Evolutionary conservation across 2,113 vertebrate genomes (phyloP).

Genomic region (Tetrax tetrax): DNA sequence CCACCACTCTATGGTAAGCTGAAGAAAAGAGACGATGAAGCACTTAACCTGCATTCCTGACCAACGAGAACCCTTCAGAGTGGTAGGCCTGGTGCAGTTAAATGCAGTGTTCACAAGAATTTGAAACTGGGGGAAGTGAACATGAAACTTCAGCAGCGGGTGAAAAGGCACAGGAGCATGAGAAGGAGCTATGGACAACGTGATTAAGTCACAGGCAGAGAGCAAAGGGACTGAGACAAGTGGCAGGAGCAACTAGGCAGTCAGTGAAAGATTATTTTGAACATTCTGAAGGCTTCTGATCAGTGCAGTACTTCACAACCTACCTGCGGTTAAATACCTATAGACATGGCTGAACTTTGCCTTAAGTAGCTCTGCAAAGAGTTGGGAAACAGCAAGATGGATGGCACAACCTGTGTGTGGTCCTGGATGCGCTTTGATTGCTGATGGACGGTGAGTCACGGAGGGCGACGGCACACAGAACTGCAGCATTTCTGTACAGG

Average conservation of each 20-base stretch:
- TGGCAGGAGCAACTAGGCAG: background rate
- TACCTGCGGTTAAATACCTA: background rate
- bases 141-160: background rate
- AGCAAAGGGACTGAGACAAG: background rate
- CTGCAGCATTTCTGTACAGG: background rate
- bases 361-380: background rate
- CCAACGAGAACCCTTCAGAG: background rate
- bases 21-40: background rate
- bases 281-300: background rate
- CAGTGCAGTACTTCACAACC: background rate
- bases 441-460: background rate
- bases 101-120: background rate
- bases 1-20: rapidly evolving
- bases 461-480: background rate
- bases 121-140: background rate
- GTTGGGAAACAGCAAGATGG: background rate
- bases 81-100: background rate
- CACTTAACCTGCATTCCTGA: background rate
- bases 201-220: background rate
- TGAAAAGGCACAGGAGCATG: background rate
- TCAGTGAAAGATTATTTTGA: background rate
- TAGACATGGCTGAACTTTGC: background rate
- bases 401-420: background rate
- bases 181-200: background rate
- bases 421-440: background rate